Evolutionary conservation across 2,113 vertebrate genomes (phyloP).

Genomic region (Zosterops japonicus): DNA sequence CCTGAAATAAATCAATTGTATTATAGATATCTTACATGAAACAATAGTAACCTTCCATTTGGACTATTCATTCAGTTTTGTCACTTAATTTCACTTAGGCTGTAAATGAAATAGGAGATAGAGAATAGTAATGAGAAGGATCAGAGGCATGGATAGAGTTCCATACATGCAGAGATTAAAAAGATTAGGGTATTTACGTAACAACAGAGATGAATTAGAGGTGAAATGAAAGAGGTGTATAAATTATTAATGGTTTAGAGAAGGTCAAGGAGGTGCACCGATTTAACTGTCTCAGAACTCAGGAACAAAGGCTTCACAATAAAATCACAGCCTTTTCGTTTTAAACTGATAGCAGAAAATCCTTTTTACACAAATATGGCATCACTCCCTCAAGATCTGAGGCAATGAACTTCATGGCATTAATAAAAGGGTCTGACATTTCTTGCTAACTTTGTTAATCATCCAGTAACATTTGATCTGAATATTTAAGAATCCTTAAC

Average conservation of each 20-base stretch:
- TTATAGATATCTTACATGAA: neutral
- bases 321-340: neutral
- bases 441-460: neutral
- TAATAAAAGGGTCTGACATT: conserved; percentile 13
- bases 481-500: neutral
- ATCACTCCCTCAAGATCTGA: neutral
- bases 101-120: neutral
- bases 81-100: neutral
- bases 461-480: neutral
- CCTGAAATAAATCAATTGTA: neutral
- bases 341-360: neutral
- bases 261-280: neutral
- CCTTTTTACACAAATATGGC: neutral
- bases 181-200: conserved; percentile 39
- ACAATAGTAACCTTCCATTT: neutral
- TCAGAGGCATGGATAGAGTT: neutral
- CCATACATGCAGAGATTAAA: conserved; percentile 11
- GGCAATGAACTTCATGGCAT: neutral
- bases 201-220: conserved; percentile 15
- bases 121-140: neutral
- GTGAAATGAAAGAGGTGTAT: conserved; percentile 45
- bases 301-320: neutral
- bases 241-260: conserved; percentile 48
- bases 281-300: neutral
- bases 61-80: neutral